Percentiles rank a stretch among this genome's conserved stretches.
phyloP scores from a whole-genome alignment of 2,797 vertebrate genomes.

The Apogon hyalosoma region DNA sequence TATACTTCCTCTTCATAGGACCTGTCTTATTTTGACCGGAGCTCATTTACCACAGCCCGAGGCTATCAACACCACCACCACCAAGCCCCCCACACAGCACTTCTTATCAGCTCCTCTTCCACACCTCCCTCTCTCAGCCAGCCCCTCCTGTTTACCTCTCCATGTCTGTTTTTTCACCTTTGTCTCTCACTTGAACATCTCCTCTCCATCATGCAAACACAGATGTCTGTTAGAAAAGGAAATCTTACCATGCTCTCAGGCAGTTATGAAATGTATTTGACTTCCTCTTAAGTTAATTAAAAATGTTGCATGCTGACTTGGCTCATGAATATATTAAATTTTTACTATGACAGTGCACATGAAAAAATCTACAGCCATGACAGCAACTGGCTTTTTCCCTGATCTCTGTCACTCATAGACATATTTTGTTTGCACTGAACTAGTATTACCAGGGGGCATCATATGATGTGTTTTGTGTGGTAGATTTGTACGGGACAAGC shows the following conservation, averaged over 20 bases:
- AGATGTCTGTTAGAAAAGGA: conserved; percentile 30
- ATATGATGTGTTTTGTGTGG: no score
- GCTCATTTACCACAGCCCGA: conserved; percentile 61
- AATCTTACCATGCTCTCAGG: conserved; percentile 31
- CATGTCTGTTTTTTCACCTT: conserved; percentile 14
- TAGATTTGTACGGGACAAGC: no score
- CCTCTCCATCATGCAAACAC: conserved; percentile 5
- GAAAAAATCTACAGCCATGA: conserved; percentile 27
- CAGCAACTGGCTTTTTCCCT: conserved; percentile 28
- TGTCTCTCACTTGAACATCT: conserved; percentile 5
- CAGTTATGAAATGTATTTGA: conserved; percentile 52
- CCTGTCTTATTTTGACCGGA: conserved; percentile 60
- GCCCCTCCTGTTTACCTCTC: conserved; percentile 25
- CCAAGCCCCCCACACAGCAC: background rate
- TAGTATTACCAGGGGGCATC: no score
- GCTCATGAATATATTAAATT: conserved; percentile 44
- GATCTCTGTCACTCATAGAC: background rate
- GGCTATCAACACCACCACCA: conserved; percentile 40
- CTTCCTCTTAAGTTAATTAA: conserved; percentile 40
- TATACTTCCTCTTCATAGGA: conserved; percentile 36
- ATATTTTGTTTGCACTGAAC: background rate
- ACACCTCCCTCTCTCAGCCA: conserved; percentile 10
- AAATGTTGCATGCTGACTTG: conserved; percentile 19
- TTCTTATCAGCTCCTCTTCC: conserved; percentile 42
- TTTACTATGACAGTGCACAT: conserved; percentile 25